Evolutionary conservation across 2,113 vertebrate species (phyloP).

Genomic region (Pangasianodon hypophthalmus): DNA sequence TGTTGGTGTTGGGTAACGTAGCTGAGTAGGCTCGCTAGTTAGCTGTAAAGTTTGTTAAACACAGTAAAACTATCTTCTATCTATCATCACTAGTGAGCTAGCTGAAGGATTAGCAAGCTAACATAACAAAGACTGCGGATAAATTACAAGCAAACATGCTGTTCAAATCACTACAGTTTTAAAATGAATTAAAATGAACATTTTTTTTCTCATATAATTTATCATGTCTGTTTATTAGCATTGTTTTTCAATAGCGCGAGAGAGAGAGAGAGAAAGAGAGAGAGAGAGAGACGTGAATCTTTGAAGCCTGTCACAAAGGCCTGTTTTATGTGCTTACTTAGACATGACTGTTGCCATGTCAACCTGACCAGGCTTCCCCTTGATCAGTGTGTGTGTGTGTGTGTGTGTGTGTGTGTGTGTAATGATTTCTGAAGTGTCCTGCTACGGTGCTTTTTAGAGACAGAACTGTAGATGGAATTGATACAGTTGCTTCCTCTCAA

Average conservation of each 20-base stretch:
- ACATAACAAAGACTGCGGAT: not conserved
- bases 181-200: not conserved
- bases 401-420: conserved; percentile 13
- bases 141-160: not conserved
- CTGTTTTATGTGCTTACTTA: conserved; percentile 47
- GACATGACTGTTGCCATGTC: conserved; percentile 55
- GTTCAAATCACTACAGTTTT: not conserved
- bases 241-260: not conserved
- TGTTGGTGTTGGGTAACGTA: not conserved
- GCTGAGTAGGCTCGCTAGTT: not conserved
- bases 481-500: not conserved
- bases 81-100: not conserved
- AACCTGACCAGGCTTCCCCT: conserved; percentile 40
- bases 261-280: not conserved
- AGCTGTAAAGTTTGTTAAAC: not conserved
- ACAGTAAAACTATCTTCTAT: not conserved
- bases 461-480: not conserved
- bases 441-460: not conserved
- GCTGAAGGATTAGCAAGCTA: not conserved
- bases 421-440: conserved; percentile 46
- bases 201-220: not conserved
- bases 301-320: conserved; percentile 33
- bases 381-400: not conserved
- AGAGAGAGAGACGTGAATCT: conserved; percentile 15
- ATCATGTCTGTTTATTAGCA: not conserved